These are phyloP conservation scores for Thecophora atra DNA, from an alignment of 2,888 invertebrate species.

Conservation along the genomic window DNA sequence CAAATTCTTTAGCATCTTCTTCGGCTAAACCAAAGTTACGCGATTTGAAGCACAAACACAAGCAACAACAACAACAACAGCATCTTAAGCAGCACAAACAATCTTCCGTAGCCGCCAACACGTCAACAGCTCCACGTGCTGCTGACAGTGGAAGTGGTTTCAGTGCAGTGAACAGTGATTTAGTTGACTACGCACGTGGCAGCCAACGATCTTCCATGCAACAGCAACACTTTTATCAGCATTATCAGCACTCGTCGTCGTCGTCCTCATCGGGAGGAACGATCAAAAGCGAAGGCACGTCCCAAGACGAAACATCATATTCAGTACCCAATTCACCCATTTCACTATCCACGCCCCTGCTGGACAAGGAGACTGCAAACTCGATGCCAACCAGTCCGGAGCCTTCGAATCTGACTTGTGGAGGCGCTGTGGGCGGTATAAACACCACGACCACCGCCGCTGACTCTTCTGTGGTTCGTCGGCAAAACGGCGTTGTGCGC, in stretches of 20 bases:
- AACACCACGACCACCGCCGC: slow-evolving; percentile 27
- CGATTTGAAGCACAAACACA: slow-evolving; percentile 55
- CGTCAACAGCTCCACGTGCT: slow-evolving; percentile 22
- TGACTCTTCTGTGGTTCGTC: slow-evolving; percentile 55
- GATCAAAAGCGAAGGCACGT: slow-evolving; percentile 61
- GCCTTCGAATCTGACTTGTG: slow-evolving; percentile 55
- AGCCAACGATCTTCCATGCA: slow-evolving; percentile 1
- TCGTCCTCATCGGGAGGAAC: slow-evolving; percentile 66
- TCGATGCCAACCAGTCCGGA: slow-evolving; percentile 79
- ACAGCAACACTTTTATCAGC: slow-evolving; percentile 44
- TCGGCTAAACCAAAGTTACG: slow-evolving; percentile 58
- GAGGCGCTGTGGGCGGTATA: slow-evolving; percentile 37
- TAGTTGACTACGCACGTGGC: slow-evolving; percentile 52
- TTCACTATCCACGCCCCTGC: slow-evolving; percentile 66
- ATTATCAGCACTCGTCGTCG: slow-evolving; percentile 35
- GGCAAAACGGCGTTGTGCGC: slow-evolving; percentile 68
- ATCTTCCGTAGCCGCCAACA: not conserved
- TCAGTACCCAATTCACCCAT: slow-evolving; percentile 68
- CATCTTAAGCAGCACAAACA: slow-evolving; percentile 13
- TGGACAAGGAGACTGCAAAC: slow-evolving; percentile 67
- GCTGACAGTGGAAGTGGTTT: slow-evolving; percentile 37
- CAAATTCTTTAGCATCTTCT: slow-evolving; percentile 58
- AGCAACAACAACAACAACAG: slow-evolving; percentile 21
- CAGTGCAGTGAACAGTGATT: slow-evolving; percentile 44
- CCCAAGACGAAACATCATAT: slow-evolving; percentile 64